A percentile compares a stretch with the other conserved stretches of the same genome.
Evolutionary conservation across 1,140 invertebrate species (phyloP).

Genomic region (Asobara japonica): DNA sequence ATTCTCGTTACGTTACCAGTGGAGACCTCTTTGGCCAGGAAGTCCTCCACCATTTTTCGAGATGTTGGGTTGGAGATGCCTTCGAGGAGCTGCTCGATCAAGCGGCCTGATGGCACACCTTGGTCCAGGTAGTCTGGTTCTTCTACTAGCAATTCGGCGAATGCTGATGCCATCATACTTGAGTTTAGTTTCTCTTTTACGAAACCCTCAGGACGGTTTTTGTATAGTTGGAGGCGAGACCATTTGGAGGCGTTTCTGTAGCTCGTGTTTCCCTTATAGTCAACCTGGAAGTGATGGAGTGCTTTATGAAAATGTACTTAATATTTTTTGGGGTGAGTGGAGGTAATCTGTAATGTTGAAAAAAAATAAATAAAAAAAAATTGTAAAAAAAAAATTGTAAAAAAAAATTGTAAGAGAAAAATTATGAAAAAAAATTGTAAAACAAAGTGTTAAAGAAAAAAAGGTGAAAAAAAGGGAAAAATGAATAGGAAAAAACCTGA

Average conservation of each 20-base stretch:
- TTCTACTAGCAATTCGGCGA: slow-evolving; percentile 75
- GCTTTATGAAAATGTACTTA: too few species aligned
- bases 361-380: too few species aligned
- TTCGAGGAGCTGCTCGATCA: slow-evolving; percentile 72
- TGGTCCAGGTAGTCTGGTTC: slow-evolving; percentile 77
- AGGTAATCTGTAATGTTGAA: too few species aligned
- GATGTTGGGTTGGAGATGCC: slow-evolving; percentile 73
- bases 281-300: too few species aligned
- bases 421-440: too few species aligned
- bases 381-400: too few species aligned
- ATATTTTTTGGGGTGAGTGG: too few species aligned
- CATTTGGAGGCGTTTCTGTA: slow-evolving; percentile 85
- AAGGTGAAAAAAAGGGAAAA: too few species aligned
- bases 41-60: slow-evolving; percentile 72
- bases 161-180: slow-evolving; percentile 72
- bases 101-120: slow-evolving; percentile 73
- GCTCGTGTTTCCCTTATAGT: slow-evolving; percentile 86
- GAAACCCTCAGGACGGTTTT: slow-evolving; percentile 62
- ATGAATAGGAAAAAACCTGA: too few species aligned
- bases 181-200: slow-evolving; percentile 60
- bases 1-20: slow-evolving; percentile 74
- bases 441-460: too few species aligned
- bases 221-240: slow-evolving; percentile 67
- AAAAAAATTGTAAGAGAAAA: too few species aligned
- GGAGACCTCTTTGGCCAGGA: slow-evolving; percentile 74